A percentile compares a stretch with the other conserved stretches of the same genome.
phyloP scores from a whole-genome alignment of 2,888 invertebrate species.

The Tineola bisselliella region DNA sequence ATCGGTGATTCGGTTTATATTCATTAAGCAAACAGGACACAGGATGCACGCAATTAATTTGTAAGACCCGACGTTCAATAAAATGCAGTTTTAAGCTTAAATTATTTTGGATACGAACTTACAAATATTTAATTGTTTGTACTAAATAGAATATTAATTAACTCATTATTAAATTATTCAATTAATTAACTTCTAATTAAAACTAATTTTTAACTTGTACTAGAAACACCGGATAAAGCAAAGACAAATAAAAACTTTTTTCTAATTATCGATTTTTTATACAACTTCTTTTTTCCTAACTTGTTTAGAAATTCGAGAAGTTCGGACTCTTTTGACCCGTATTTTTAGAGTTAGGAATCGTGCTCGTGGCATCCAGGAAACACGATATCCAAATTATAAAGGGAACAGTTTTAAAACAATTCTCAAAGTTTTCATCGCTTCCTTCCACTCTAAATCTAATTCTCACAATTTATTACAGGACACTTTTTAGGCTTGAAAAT shows the following conservation, averaged over 20 bases:
- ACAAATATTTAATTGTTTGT: background rate
- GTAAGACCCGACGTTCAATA: background rate
- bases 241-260: background rate
- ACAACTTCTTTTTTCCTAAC: background rate
- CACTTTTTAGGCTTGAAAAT: background rate
- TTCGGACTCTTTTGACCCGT: conserved; percentile 36
- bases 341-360: conserved; percentile 34
- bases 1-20: conserved; percentile 3
- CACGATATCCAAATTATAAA: conserved; percentile 46
- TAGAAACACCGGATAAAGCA: background rate
- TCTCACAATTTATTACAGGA: conserved; percentile 30
- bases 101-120: background rate
- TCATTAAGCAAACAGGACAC: background rate
- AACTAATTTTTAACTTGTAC: background rate
- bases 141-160: too few species aligned
- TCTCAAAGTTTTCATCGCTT: conserved; percentile 38
- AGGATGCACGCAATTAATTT: conserved; percentile 11
- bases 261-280: background rate
- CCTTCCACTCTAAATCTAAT: conserved; percentile 24
- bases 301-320: background rate
- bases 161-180: too few species aligned
- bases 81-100: background rate
- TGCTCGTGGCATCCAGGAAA: conserved; percentile 30
- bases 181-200: background rate
- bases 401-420: conserved; percentile 43